These are phyloP conservation scores for Eudyptes chrysolophus DNA, from an alignment of 2,113 vertebrate species.

Conservation along the genomic window DNA sequence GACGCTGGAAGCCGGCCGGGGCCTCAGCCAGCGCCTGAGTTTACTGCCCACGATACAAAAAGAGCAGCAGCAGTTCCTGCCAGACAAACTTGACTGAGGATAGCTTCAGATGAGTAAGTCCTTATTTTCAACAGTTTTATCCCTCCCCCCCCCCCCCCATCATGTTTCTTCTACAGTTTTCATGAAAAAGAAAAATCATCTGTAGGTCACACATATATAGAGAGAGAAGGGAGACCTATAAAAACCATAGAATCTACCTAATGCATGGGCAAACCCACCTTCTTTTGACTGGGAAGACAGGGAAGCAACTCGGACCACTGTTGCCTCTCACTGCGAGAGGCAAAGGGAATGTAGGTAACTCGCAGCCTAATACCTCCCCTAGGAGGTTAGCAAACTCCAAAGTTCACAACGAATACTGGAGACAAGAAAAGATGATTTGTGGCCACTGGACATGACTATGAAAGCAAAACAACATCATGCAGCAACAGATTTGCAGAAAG, in stretches of 20 bases:
- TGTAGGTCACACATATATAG: background rate
- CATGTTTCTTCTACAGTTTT: background rate
- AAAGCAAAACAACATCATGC: background rate
- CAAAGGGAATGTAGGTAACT: background rate
- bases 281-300: background rate
- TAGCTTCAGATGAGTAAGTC: background rate
- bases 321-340: accelerated
- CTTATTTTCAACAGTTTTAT: background rate
- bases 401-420: background rate
- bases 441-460: background rate
- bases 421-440: background rate
- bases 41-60: background rate
- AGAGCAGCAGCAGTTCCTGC: background rate
- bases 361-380: background rate
- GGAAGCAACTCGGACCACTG: background rate
- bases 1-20: background rate
- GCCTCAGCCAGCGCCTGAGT: background rate
- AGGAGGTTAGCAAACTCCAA: background rate
- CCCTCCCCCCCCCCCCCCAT: too few species aligned
- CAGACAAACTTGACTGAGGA: background rate
- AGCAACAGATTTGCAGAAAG: background rate
- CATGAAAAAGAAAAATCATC: background rate
- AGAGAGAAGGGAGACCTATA: background rate
- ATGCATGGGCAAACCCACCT: background rate
- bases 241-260: background rate